Conservation (phyloP, 64 coral and sea anemone genomes). For the Pocillopora damicornis region DNA sequence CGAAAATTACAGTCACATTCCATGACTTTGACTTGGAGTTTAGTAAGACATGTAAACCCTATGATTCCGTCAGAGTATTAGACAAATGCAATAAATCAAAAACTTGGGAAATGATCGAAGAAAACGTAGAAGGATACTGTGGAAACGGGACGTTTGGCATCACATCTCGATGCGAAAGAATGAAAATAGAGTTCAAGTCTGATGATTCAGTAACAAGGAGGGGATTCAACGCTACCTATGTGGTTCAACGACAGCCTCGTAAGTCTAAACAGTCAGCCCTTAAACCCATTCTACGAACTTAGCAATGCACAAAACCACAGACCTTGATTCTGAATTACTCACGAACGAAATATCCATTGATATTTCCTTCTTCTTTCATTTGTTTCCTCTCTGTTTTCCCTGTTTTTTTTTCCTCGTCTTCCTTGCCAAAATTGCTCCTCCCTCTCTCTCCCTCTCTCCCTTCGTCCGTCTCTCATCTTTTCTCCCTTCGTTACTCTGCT, state of each 20-base stretch:
- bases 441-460: no score
- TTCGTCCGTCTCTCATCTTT: neutral
- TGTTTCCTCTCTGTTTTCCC: no score
- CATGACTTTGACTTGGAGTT: constrained; percentile 80
- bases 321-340: neutral
- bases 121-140: constrained; percentile 29
- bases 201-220: constrained; percentile 58
- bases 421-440: neutral
- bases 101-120: constrained; percentile 16
- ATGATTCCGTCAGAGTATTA: constrained; percentile 60
- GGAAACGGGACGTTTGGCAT: constrained; percentile 66
- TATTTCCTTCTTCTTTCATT: neutral
- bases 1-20: constrained; percentile 46
- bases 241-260: constrained; percentile 44
- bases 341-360: neutral
- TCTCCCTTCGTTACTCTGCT: neutral
- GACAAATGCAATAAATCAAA: constrained; percentile 39
- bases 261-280: neutral
- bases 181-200: constrained; percentile 43
- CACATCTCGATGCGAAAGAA: constrained; percentile 53
- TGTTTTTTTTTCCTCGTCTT: neutral
- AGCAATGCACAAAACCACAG: neutral
- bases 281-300: neutral
- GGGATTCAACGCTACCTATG: constrained; percentile 79
- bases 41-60: constrained; percentile 69